Conservation (phyloP, 2,888 invertebrate genomes). For the Erebia ligea region DNA sequence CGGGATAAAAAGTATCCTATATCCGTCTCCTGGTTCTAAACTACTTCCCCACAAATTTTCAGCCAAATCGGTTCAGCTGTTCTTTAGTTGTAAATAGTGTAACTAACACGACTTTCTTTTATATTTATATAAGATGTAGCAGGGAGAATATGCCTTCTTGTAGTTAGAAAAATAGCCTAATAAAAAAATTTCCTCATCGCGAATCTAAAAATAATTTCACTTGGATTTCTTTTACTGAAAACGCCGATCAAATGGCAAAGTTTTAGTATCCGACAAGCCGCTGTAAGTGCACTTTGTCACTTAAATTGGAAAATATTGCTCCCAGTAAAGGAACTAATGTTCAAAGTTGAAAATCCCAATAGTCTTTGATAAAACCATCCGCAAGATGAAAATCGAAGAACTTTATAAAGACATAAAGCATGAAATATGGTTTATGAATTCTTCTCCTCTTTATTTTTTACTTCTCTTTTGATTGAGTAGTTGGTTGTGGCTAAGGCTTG, state of each 20-base stretch:
- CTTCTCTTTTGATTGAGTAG: constrained; percentile 6
- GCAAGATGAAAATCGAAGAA: constrained; percentile 25
- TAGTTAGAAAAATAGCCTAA: no score
- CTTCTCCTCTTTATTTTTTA: not conserved
- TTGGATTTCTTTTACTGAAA: constrained; percentile 55
- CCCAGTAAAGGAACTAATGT: constrained; percentile 59
- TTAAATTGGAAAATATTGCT: constrained; percentile 82
- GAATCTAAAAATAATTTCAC: constrained; percentile 26
- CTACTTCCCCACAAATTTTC: no score
- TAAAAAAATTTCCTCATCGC: not conserved
- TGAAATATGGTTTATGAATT: constrained; percentile 15
- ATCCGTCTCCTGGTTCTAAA: no score
- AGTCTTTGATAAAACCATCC: constrained; percentile 28
- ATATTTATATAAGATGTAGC: no score
- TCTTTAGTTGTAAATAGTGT: no score
- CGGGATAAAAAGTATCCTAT: no score
- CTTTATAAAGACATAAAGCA: constrained; percentile 20
- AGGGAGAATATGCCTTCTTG: no score
- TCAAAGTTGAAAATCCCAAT: constrained; percentile 34
- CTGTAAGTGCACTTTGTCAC: constrained; percentile 82
- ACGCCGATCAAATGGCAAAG: constrained; percentile 71
- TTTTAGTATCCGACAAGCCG: constrained; percentile 78
- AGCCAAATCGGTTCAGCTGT: no score
- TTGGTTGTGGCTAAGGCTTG: not conserved
- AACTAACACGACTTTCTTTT: no score